Conservation (phyloP, 2,113 vertebrate species). For the Phylloscopus whistleri region DNA sequence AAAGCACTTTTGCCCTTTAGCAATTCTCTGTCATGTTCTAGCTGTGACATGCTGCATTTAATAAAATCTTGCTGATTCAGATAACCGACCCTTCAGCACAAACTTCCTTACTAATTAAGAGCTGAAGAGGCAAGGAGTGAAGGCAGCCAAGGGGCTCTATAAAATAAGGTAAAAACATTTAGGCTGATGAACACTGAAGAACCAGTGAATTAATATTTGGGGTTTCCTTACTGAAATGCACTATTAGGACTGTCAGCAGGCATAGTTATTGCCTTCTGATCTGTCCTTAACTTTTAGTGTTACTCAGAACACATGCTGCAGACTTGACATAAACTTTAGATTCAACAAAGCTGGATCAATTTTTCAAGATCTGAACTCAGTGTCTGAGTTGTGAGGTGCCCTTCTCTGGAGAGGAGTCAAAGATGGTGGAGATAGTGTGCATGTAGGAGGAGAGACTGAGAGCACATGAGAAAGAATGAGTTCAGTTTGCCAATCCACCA, state of each 20-base stretch:
- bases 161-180: conserved; percentile 16
- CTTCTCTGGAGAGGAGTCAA: background rate
- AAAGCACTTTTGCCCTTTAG: conserved; percentile 50
- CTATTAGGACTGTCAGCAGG: background rate
- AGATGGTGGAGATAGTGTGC: background rate
- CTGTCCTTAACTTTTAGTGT: background rate
- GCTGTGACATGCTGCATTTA: conserved; percentile 43
- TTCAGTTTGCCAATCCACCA: background rate
- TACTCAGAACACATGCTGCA: background rate
- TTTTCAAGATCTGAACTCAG: background rate
- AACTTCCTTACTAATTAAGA: conserved; percentile 42
- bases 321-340: background rate
- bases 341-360: background rate
- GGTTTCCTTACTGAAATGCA: background rate
- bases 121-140: conserved; percentile 11
- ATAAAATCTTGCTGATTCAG: conserved; percentile 54
- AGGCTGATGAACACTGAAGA: background rate
- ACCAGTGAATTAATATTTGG: background rate
- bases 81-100: conserved; percentile 14
- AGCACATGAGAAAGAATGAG: background rate
- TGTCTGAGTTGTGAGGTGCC: background rate
- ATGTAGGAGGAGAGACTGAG: background rate
- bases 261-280: background rate
- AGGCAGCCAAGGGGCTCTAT: background rate
- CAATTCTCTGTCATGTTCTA: conserved; percentile 34